Base-by-base conservation (phyloP, 2,113 vertebrate species). In the Callipepla californica region DNA sequence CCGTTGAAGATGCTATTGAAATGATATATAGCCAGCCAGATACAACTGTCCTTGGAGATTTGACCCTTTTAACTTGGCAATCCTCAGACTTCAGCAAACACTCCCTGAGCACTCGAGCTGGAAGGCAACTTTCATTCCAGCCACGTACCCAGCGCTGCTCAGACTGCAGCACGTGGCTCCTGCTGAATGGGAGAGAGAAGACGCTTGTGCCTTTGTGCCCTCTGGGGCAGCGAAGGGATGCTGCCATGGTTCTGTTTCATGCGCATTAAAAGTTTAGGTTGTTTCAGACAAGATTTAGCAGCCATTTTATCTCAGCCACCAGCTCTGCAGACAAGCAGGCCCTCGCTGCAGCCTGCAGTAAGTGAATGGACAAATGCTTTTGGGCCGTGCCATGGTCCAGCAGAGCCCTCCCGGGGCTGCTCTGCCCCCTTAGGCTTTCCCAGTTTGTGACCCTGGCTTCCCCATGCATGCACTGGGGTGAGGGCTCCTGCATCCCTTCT, bases 41-140 rank as follows among this genome's bases (percentile, higher is more conserved):
- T 89, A 74, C 94, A 67, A 79, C 96, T 89, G 96, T 96, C 97
- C 97, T 97, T 97, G 96, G 96, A 95, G 96, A 73, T 95, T 90
- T 96, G 96, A 97, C 96, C 97, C 96, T 96, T 96, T 89, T 90
- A 92, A 89, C 93, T 93, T 67, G 58, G 93, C 92, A 88, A 75
- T 87, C 85, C 76, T 96, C 85, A 92, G 94, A 85, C 91, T 96
- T 89, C 65, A 18, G 83, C 85, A 22, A 42, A 47, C 1, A 61
- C 65, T 75, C 67, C 80, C 85, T 62, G 51, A 86, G 90, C 87
- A 59, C 94, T 53, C 8, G 9, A 67, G 94, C 92, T 93, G 89
- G 85, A 75, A 81, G 72, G 93, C 53, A 0, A 61, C 94, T 96
- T 96, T 94, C 90, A 96, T 97, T 96, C 96, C 93, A 96, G 90